These are phyloP conservation scores for Calidris pygmaea DNA, from an alignment of 2,113 vertebrate genomes.

Conservation along the genomic window DNA sequence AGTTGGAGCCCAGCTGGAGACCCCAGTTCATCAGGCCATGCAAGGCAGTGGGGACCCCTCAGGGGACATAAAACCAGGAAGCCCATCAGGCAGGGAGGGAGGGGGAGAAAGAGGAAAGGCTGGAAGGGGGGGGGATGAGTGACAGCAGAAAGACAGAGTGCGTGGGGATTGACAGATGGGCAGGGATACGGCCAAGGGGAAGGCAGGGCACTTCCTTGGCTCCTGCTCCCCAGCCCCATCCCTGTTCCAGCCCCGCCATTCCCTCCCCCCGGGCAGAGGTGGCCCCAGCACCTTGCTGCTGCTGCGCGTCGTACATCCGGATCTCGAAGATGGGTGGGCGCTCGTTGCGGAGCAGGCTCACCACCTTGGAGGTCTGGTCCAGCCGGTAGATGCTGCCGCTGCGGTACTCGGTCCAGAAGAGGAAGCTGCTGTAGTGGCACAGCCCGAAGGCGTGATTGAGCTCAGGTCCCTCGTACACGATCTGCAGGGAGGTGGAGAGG, in stretches of 20 bases:
- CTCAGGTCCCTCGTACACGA: constrained; percentile 91
- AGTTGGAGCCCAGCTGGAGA: neutral
- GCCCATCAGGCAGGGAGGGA: neutral
- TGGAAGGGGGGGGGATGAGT: neutral
- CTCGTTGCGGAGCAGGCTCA: constrained; percentile 90
- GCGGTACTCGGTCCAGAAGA: constrained; percentile 97
- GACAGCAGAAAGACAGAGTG: neutral
- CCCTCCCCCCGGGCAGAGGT: neutral
- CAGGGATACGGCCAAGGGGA: neutral
- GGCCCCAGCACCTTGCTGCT: constrained; percentile 87
- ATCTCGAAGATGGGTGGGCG: constrained; percentile 97
- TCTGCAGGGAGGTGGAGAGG: constrained; percentile 64
- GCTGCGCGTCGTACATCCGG: constrained; percentile 94
- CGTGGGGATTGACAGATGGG: accelerated
- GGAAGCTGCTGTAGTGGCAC: constrained; percentile 91
- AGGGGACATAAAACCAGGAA: neutral
- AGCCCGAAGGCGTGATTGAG: constrained; percentile 94
- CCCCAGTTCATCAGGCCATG: too few species aligned
- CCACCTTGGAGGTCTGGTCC: constrained; percentile 82
- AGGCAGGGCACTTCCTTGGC: neutral
- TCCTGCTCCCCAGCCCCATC: neutral
- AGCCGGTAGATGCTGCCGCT: constrained; percentile 93
- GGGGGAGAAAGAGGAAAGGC: neutral
- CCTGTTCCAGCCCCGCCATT: accelerated
- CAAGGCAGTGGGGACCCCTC: neutral